phyloP scores from a whole-genome alignment of 1,140 invertebrate genomes.

The Hirudo medicinalis region DNA sequence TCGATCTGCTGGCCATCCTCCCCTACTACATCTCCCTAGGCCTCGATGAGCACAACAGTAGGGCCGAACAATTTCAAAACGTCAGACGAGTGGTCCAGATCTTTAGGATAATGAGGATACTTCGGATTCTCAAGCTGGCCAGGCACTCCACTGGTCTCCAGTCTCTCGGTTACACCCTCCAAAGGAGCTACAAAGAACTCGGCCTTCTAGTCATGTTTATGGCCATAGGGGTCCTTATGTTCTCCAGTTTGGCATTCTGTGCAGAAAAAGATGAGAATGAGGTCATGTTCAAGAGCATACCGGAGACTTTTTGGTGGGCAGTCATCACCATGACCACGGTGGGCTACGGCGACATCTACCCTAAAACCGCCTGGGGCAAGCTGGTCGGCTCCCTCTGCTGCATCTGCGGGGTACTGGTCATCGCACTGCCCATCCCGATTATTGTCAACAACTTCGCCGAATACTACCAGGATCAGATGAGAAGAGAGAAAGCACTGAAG shows the following conservation, averaged over 20 bases:
- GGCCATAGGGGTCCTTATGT: conserved; percentile 96
- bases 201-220: conserved; percentile 96
- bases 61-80: conserved; percentile 43
- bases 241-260: conserved; percentile 95
- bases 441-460: conserved; percentile 51
- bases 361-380: conserved; percentile 38
- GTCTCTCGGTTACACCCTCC: conserved; percentile 90
- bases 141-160: conserved; percentile 96
- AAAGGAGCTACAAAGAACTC: conserved; percentile 97
- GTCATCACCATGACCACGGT: conserved; percentile 93
- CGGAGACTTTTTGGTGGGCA: conserved; percentile 57
- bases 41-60: conserved; percentile 39
- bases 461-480: conserved; percentile 99
- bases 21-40: conserved; percentile 63
- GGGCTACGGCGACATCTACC: conserved; percentile 58
- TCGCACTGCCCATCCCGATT: conserved; percentile 88
- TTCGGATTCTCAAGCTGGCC: conserved; percentile 94
- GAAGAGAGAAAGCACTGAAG: conserved; percentile 92
- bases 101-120: conserved; percentile 85
- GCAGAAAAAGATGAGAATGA: conserved; percentile 65
- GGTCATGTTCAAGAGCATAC: conserved; percentile 33
- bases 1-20: conserved; percentile 94
- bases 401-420: conserved; percentile 99
- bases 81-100: conserved; percentile 31
- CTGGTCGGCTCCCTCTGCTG: conserved; percentile 54